Conservation (phyloP, 2,113 vertebrate species). For the Nycticebus coucang region DNA sequence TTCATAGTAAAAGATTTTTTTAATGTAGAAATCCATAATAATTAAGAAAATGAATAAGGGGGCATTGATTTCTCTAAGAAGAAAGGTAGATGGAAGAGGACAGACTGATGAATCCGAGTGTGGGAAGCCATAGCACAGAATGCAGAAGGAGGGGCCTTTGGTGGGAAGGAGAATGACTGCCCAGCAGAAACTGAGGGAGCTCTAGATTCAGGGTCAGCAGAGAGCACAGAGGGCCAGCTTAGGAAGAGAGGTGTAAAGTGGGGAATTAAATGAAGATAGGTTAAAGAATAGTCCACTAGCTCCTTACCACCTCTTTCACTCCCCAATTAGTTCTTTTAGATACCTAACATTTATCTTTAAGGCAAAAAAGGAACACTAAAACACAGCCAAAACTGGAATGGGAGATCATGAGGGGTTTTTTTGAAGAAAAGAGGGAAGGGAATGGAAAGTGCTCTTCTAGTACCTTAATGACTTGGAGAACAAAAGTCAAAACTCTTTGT, state of each 20-base stretch:
- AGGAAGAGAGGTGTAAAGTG: neutral
- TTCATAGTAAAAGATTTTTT: neutral
- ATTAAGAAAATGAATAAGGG: constrained; percentile 1
- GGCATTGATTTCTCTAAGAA: neutral
- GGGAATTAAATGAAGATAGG: neutral
- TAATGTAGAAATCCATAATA: constrained; percentile 18
- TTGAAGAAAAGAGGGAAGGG: neutral
- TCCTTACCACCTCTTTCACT: neutral
- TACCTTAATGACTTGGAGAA: neutral
- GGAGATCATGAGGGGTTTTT: neutral
- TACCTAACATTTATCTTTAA: neutral
- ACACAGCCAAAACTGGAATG: no score
- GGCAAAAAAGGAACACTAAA: neutral
- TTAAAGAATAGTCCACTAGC: neutral
- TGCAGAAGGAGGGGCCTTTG: neutral
- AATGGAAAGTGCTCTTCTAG: neutral
- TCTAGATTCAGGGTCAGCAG: neutral
- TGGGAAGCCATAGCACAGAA: neutral
- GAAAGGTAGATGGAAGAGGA: neutral
- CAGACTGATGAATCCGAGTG: neutral
- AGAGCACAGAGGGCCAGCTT: neutral
- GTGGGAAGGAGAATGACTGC: neutral
- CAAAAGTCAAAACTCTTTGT: neutral
- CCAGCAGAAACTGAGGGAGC: neutral
- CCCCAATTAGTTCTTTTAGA: neutral